Evolutionary conservation across 2,888 invertebrate genomes (phyloP), one percentile per base, ranked within the genome.

Genomic region (Drosophila stalkeri): DNA sequence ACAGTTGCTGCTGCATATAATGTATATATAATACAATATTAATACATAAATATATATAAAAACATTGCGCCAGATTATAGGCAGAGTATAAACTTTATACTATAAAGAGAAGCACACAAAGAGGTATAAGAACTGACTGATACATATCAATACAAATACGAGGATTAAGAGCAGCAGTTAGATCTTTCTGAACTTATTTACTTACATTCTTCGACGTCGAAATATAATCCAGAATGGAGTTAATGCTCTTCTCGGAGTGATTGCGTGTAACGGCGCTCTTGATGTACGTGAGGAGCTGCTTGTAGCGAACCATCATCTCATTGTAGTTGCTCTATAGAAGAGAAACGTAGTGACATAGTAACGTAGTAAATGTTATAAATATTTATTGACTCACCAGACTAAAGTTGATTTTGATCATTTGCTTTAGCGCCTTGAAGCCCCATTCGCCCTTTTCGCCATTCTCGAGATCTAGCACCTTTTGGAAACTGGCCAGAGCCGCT

Each of bases 371-470:
- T n/a, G 2, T 2, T 27, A 4, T 5, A n/a, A 5, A 31, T 16
- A 2, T 35, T 18, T 7, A 39, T 33, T 8, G 2, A 39, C 72
- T 64, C 16, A 98, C 98, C 95, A 99, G 94, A 95, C 98, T 98
- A 93, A 99, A 99, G 93, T 99, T 99, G 72, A 99, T 99, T 94
- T 99, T 99, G 56, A 99, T 99, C 99, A 99, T 99, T 93, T 99
- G 99, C 93, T 99, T 99, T 18, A 99, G 95, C 0, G 99, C 99
- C 93, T 99, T 99, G 93, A 99, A 99, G 0, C 99, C 99, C 99
- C 99, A 99, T 94, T 99, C 99, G 63, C 99, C 99, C 93, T 99
- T 99, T 83, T 99, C 99, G 0, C 98, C 98, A 46, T 97, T 98
- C 94, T 99, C 99, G 72, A 99, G 94, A 91, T 99, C 99, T 77